Evolutionary conservation across 1,140 invertebrate species (phyloP).

Genomic region (Ceratitis capitata): DNA sequence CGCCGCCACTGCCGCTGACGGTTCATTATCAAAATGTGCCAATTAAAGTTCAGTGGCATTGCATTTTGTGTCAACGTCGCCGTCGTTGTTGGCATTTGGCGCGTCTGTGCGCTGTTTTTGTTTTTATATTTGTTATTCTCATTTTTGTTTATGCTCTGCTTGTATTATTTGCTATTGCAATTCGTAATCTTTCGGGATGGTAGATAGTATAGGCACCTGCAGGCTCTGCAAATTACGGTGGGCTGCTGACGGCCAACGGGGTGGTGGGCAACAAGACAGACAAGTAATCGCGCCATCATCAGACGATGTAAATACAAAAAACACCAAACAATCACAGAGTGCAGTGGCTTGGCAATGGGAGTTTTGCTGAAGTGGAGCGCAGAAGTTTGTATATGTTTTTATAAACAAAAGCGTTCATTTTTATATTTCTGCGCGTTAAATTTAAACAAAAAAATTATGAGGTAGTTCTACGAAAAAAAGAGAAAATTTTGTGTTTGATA

Average conservation of each 20-base stretch:
- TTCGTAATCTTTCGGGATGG: not conserved
- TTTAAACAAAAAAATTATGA: too few species aligned
- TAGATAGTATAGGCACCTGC: not conserved
- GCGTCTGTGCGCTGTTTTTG: not conserved
- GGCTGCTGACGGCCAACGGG: not conserved
- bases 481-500: too few species aligned
- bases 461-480: too few species aligned
- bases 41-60: conserved; percentile 38
- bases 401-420: too few species aligned
- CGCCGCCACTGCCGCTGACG: not conserved
- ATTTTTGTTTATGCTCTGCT: not conserved
- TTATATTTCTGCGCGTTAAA: too few species aligned
- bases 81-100: not conserved
- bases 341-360: too few species aligned
- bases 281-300: not conserved
- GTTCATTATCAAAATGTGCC: conserved; percentile 38
- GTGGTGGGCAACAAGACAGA: not conserved
- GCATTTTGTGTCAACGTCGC: conserved; percentile 27
- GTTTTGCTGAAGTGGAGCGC: too few species aligned
- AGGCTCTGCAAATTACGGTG: not conserved
- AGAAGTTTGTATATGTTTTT: too few species aligned
- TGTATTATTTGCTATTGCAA: conserved; percentile 15
- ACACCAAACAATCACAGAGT: not conserved
- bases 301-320: not conserved
- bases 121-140: not conserved